Base-by-base conservation (phyloP, 2,113 vertebrate genomes). In the Cynopterus brachyotis region DNA sequence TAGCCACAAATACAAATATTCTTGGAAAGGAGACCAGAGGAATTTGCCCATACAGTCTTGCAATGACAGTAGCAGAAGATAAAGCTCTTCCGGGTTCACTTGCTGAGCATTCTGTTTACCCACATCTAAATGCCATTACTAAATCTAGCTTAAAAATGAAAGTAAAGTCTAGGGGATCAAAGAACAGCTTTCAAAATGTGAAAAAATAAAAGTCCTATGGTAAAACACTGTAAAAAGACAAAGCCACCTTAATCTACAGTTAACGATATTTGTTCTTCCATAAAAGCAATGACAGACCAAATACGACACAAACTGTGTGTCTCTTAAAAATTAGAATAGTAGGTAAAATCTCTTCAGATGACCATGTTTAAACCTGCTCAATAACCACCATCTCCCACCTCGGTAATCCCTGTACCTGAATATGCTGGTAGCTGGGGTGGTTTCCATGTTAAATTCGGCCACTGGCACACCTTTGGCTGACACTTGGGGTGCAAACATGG, bases 401-500 rank as follows among this genome's bases (percentile, higher is more conserved):
- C 0, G 9, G 59, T 0, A 3, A 16, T 7, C 45, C 15, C 37
- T 82, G 98, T 98, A 99, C 99, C 97, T 99, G 98, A 99, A 99
- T 76, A 97, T 99, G 45, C 98, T 94, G 0, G 99, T 99, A 89
- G 99, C 99, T 0, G 99, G 99, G 60, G 99, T 99, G n/a, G 97
- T 91, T 30, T 98, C 97, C 81, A 89, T 99, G 98, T 99, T 99
- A 90, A 99, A 99, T 87, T 99, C 99, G 0, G 99, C 99, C 66
- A 99, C 99, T 0, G 99, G 99, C 62, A 99, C 97, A 0, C 99
- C 99, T 73, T 99, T 98, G 92, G 99, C 98, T 0, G 99, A 99
- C 45, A 99, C 99, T 96, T 99, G 99, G 0, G 99, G 99, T 19
- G 99, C 99, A 92, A 99, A 99, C 99, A 99, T 99, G 53, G 99